Percentiles rank a stretch among this genome's conserved stretches.
phyloP scores from a whole-genome alignment of 2,113 vertebrate genomes.

The Hydrolagus affinis region DNA sequence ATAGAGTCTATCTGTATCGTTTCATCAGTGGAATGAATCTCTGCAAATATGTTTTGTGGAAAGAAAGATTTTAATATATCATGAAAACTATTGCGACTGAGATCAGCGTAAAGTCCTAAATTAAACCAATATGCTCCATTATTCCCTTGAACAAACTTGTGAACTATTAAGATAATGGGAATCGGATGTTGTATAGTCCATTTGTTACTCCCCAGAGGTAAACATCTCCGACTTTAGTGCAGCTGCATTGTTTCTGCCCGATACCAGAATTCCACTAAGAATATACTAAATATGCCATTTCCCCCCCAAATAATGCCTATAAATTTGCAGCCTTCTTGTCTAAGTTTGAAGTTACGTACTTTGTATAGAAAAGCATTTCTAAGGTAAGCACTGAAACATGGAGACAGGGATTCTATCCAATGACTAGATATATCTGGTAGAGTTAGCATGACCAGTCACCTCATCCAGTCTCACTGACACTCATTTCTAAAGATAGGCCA shows the following conservation, averaged over 20 bases:
- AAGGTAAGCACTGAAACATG: too few relatives aligned
- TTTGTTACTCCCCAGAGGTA: too few relatives aligned
- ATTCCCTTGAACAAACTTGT: neutral
- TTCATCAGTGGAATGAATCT: neutral
- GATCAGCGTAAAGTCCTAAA: neutral
- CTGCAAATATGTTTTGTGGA: neutral
- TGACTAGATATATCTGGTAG: too few relatives aligned
- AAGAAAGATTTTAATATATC: neutral
- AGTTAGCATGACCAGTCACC: too few relatives aligned
- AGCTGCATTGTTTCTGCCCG: conserved; percentile 12
- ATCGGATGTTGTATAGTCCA: neutral
- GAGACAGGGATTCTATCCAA: too few relatives aligned
- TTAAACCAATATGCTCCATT: neutral
- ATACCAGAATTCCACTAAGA: conserved; percentile 13
- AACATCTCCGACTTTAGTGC: neutral
- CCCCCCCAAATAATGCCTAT: too few relatives aligned
- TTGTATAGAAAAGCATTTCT: too few relatives aligned
- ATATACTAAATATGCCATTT: neutral
- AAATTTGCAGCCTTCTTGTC: too few relatives aligned
- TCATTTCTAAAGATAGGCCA: too few relatives aligned
- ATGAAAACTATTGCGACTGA: neutral
- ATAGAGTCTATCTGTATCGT: neutral
- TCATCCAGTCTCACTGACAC: too few relatives aligned
- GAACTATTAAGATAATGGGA: neutral
- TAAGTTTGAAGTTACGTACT: too few relatives aligned